Percentiles rank a stretch among this genome's conserved stretches.
phyloP scores from a whole-genome alignment of 2,797 vertebrate genomes.

The Hybognathus amarus region DNA sequence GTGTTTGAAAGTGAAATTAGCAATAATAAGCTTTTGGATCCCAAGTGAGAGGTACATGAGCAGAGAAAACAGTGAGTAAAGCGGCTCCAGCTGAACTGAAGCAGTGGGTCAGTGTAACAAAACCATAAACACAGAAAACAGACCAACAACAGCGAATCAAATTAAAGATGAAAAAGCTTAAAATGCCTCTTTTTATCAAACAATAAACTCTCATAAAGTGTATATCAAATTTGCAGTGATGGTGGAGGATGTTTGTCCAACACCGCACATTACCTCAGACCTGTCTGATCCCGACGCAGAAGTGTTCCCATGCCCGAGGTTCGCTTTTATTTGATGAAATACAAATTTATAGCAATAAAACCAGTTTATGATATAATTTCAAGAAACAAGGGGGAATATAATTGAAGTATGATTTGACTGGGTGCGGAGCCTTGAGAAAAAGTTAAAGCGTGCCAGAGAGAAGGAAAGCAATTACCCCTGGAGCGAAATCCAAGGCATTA shows the following conservation, averaged over 20 bases:
- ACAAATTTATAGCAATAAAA: conserved; percentile 66
- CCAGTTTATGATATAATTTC: conserved; percentile 62
- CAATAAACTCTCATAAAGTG: conserved; percentile 61
- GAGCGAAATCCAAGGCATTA: conserved; percentile 49
- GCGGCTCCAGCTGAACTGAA: conserved; percentile 42
- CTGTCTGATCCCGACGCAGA: conserved; percentile 50
- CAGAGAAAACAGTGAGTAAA: conserved; percentile 37
- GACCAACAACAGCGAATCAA: conserved; percentile 52
- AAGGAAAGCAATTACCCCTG: conserved; percentile 55
- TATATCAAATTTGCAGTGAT: conserved; percentile 54
- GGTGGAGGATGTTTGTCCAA: conserved; percentile 44
- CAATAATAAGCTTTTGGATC: conserved; percentile 57
- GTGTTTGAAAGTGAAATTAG: conserved; percentile 58
- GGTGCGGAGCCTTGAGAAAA: conserved; percentile 63
- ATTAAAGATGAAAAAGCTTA: conserved; percentile 51
- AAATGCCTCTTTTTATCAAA: conserved; percentile 56
- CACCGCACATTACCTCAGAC: conserved; percentile 51
- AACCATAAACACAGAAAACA: conserved; percentile 26
- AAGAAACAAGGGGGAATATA: conserved; percentile 64
- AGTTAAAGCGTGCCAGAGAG: conserved; percentile 57
- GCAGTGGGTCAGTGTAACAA: conserved; percentile 23
- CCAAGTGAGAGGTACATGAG: conserved; percentile 52
- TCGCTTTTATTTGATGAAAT: conserved; percentile 64
- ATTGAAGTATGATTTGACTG: conserved; percentile 65
- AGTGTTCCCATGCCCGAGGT: conserved; percentile 55